Evolutionary conservation across 2,888 invertebrate genomes (phyloP).

Genomic region (Tribolium freemani): DNA sequence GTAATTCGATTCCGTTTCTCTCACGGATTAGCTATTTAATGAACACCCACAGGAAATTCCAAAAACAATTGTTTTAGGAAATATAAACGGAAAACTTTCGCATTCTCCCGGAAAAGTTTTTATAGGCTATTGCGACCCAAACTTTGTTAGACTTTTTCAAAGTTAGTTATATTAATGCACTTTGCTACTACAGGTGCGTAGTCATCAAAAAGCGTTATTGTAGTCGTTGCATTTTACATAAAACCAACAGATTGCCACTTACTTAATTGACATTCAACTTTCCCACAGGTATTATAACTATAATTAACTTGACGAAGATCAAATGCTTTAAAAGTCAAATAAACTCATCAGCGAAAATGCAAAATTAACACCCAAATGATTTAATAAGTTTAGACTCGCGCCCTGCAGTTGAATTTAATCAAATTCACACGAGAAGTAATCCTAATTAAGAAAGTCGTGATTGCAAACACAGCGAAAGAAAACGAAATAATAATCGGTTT

Average conservation of each 20-base stretch:
- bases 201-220: neutral
- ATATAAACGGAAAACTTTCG: neutral
- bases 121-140: slow-evolving; percentile 9
- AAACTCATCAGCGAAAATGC: slow-evolving; percentile 15
- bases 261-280: neutral
- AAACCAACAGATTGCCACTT: neutral
- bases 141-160: slow-evolving; percentile 9
- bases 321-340: neutral
- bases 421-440: slow-evolving; percentile 16
- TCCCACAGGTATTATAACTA: neutral
- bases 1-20: too few relatives aligned
- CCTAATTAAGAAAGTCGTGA: slow-evolving; percentile 12
- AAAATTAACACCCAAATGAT: slow-evolving; percentile 24
- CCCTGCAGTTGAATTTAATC: slow-evolving; percentile 10
- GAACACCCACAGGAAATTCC: neutral
- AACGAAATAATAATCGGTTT: slow-evolving; percentile 8
- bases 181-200: slow-evolving; percentile 8
- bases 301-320: slow-evolving; percentile 4
- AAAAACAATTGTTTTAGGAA: neutral
- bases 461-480: neutral
- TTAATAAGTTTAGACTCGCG: slow-evolving; percentile 11
- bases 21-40: neutral
- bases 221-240: slow-evolving; percentile 10
- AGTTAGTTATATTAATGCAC: neutral
- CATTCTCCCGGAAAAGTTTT: neutral